Conservation (phyloP, 2,888 invertebrate genomes). For the Trachelus tabidus region DNA sequence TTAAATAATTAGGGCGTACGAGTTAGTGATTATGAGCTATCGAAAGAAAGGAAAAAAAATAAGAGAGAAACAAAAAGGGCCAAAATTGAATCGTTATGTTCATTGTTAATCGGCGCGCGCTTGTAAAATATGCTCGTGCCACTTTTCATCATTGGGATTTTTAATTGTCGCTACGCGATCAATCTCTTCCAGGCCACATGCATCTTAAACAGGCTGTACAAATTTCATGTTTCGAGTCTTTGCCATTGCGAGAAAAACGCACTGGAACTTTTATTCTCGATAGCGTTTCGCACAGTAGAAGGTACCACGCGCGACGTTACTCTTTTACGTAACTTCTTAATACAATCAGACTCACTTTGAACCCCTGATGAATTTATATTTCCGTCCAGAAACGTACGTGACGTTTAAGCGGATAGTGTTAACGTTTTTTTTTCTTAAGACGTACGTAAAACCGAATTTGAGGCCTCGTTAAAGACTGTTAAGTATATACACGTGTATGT, state of each 20-base stretch:
- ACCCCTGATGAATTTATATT: background rate
- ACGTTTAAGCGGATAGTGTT: background rate
- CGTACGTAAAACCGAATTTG: background rate
- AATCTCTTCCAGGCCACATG: background rate
- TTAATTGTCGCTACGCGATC: background rate
- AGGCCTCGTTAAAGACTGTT: background rate
- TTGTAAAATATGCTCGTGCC: background rate
- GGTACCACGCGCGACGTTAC: conserved; percentile 24
- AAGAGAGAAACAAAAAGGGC: conserved; percentile 27
- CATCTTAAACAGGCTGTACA: background rate
- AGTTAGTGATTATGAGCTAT: background rate
- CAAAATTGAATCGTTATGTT: conserved; percentile 9
- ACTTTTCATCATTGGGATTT: background rate
- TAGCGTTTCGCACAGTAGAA: conserved; percentile 18
- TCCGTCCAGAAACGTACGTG: background rate
- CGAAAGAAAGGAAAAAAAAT: background rate
- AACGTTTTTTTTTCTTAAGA: background rate
- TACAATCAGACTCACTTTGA: background rate
- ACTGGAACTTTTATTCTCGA: background rate
- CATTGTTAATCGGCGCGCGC: background rate
- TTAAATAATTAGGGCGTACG: conserved; percentile 49
- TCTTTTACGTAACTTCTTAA: background rate
- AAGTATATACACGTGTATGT: background rate
- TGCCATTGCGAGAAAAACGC: background rate
- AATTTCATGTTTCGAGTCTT: background rate